Base-by-base conservation (phyloP, 2,888 invertebrate genomes). In the Ichneumon xanthorius region DNA sequence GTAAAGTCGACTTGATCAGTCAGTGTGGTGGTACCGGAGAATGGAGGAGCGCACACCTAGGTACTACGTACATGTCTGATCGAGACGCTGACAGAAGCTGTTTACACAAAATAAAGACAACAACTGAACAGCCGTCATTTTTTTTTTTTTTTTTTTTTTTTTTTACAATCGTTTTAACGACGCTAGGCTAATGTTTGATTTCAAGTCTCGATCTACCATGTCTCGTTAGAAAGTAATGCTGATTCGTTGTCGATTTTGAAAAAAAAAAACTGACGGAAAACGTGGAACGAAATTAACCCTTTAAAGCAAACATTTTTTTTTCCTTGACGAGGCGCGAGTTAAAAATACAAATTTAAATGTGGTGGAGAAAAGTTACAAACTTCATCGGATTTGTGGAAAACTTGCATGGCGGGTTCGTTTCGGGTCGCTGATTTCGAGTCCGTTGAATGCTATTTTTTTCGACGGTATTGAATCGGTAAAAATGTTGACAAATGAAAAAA, bases 21-120 rank as follows among this genome's bases (percentile, higher is more conserved):
- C 92, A 92, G 92, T 92, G 92, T 92, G 91, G 93, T 92, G 91
- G 92, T 92, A 92, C 92, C 90, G 91, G 91, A 92, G 92, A 92
- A 92, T 91, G 92, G 90, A 93, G 92, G 89, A 91, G 92, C 91
- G 90, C 92, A 91, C 93, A 93, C 93, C 92, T 93, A 93, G 92
- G 93, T 93, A 93, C 93, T 92, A 93, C 91, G 91, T 90, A 91
- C 93, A 92, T 92, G 93, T 92, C 93, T 92, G 92, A 93, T 93
- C 92, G 92, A 92, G 92, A 92, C 92, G 92, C 90, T 93, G 93
- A 92, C 92, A 92, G 92, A 93, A 91, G 93, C 93, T 93, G 93
- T 93, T 93, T 92, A 93, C 93, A 93, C 92, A 93, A 93, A 93
- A 93, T 93, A 93, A 93, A 93, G 92, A 92, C 92, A 93, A 93